phyloP scores from a whole-genome alignment of 2,888 invertebrate genomes.

The Yponomeuta malinellus region DNA sequence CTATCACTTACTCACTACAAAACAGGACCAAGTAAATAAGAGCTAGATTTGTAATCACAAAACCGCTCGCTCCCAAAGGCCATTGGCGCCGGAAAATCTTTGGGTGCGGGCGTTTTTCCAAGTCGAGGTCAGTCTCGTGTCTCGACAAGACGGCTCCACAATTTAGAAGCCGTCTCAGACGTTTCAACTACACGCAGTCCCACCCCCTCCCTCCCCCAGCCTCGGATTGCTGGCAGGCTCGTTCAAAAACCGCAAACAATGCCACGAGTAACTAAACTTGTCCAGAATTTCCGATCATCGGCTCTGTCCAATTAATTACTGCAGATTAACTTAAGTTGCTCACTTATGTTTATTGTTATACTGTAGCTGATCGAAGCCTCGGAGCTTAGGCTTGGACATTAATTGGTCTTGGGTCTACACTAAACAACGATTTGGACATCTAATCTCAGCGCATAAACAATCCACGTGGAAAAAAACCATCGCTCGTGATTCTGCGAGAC shows the following conservation, averaged over 20 bases:
- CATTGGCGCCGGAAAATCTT: conserved; percentile 31
- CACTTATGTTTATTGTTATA: not conserved
- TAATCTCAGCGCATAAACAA: not conserved
- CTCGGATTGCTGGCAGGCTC: conserved; percentile 44
- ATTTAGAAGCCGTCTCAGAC: conserved; percentile 57
- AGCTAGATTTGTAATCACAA: conserved; percentile 21
- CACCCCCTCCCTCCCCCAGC: conserved; percentile 31
- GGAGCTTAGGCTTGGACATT: not conserved
- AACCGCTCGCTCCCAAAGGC: conserved; percentile 25
- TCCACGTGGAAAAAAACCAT: not conserved
- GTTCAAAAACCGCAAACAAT: conserved; percentile 54
- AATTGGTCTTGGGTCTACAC: not conserved
- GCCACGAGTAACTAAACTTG: conserved; percentile 51
- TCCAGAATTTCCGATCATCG: conserved; percentile 49
- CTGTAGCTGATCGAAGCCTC: too few relatives aligned
- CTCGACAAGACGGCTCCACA: conserved; percentile 41
- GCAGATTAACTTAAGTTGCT: conserved; percentile 16
- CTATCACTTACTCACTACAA: not conserved
- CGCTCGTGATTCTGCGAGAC: not conserved
- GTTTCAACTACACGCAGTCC: conserved; percentile 47
- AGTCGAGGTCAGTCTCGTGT: conserved; percentile 44
- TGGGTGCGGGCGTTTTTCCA: conserved; percentile 30
- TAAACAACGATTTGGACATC: not conserved
- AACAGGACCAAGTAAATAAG: conserved; percentile 6
- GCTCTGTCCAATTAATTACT: conserved; percentile 40